These are phyloP conservation scores for Antedon mediterranea DNA, from an alignment of 53 echinoderm and acorn worm genomes.

Conservation along the genomic window DNA sequence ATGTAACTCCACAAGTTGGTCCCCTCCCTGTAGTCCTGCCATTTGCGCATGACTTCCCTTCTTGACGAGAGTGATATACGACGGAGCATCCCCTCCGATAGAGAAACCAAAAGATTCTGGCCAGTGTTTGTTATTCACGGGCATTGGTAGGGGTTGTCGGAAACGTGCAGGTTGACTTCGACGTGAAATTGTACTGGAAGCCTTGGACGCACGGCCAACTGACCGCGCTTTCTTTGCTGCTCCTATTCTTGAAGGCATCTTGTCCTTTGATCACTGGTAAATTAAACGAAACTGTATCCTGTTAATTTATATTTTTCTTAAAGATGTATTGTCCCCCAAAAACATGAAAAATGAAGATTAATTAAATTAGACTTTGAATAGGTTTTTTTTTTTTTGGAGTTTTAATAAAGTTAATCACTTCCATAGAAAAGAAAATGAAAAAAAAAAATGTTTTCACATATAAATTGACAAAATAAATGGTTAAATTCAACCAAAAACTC, in stretches of 20 bases:
- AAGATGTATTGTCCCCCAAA: no score
- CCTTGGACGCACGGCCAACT: not conserved
- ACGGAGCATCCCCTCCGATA: conserved; percentile 87
- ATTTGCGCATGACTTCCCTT: conserved; percentile 67
- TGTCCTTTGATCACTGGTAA: not conserved
- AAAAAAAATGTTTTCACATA: no score
- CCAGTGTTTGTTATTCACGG: conserved; percentile 70
- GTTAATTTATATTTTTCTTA: no score
- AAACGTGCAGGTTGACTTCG: not conserved
- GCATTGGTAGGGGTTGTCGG: conserved; percentile 79
- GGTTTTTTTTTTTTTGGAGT: no score
- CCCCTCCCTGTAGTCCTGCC: conserved; percentile 89
- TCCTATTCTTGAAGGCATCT: not conserved
- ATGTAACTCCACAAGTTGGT: conserved; percentile 76
- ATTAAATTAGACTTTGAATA: no score
- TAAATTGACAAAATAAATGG: no score
- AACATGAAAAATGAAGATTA: no score
- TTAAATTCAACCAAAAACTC: no score
- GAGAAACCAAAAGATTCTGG: conserved; percentile 89
- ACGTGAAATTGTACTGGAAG: not conserved
- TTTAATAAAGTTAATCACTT: no score
- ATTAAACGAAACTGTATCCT: no score
- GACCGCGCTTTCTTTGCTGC: not conserved
- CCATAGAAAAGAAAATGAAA: no score
- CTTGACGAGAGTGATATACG: conserved; percentile 61